Evolutionary conservation across 2,113 vertebrate species (phyloP), one percentile per base, ranked within the genome.

Genomic region (Ia io): DNA sequence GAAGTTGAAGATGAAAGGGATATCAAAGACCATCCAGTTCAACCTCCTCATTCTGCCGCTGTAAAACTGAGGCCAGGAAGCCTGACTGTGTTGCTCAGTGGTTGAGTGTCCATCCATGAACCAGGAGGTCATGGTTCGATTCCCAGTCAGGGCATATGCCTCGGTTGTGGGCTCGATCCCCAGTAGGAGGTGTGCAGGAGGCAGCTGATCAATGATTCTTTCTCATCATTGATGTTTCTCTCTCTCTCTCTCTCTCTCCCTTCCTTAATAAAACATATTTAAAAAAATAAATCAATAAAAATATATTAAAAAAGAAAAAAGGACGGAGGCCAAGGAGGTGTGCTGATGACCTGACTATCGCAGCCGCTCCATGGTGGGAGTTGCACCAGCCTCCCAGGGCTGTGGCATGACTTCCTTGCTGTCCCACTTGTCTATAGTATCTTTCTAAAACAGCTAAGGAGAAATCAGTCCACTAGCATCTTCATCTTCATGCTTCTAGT

Each of bases 401-500:
- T 4, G 1, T 6, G 9, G 0, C 0, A 0, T 16, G 0, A 8
- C 4, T 3, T 17, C 22, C 10, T 40, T 78, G n/a, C 22, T 0
- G 11, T 11, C 44, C 59, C 2, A 8, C 73, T 37, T 11, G 28
- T 23, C 5, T 14, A 22, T 0, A 3, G 65, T 4, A 30, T 42
- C 56, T 90, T 93, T 49, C 7, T 22, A 61, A 89, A 76, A 86
- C 28, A 61, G 53, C 22, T 14, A 65, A n/a, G 82, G 56, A 86
- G 78, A 84, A 73, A 51, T 37, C 84, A 42, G 25, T n/a, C 5
- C 23, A 83, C 71, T 4, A 18, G 63, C 32, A 7, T 69, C 86
- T 73, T 91, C 3, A 14, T 22, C 25, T 61, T 20, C 49, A 56
- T 87, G 42, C 73, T 97, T 84, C 91, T 63, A 91, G 11, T 70